These are phyloP conservation scores for Sander lucioperca DNA, from an alignment of 2,113 vertebrate genomes.

Conservation along the genomic window DNA sequence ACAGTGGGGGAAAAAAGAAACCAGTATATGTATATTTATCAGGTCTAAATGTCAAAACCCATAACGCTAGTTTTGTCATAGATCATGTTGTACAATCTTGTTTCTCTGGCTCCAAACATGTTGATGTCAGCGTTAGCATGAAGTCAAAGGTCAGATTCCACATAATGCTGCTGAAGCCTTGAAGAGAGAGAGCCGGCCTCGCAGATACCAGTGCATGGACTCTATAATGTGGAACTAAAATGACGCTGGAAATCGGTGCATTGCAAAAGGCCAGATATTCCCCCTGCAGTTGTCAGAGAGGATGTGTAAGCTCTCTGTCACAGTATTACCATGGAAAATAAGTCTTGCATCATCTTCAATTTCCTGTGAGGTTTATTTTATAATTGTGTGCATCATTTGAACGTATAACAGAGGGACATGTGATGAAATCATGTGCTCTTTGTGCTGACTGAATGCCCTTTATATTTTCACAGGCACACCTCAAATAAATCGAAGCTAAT, in stretches of 20 bases:
- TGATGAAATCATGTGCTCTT: conserved; percentile 41
- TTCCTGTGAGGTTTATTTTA: conserved; percentile 37
- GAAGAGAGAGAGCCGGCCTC: conserved; percentile 9
- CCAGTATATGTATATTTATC: conserved; percentile 22
- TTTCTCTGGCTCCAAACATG: conserved; percentile 40
- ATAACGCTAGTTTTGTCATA: conserved; percentile 22
- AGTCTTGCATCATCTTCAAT: conserved; percentile 41
- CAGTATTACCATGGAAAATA: conserved; percentile 25
- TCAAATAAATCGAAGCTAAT: conserved; percentile 9
- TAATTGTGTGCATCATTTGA: conserved; percentile 42
- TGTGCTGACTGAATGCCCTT: conserved; percentile 19
- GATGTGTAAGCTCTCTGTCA: conserved; percentile 55
- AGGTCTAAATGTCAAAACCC: conserved; percentile 45
- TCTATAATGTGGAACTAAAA: conserved; percentile 61
- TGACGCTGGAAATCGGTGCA: conserved; percentile 45
- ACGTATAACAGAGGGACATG: neutral
- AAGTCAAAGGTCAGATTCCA: conserved; percentile 73
- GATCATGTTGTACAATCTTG: conserved; percentile 24
- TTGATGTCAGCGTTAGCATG: conserved; percentile 47
- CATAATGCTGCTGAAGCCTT: conserved; percentile 43
- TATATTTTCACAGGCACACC: conserved; percentile 20
- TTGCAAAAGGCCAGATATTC: conserved; percentile 68
- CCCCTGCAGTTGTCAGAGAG: conserved; percentile 45
- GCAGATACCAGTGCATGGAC: conserved; percentile 41
- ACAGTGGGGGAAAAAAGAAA: neutral